A percentile compares a stretch with the other conserved stretches of the same genome.
These are phyloP conservation scores for Stenodema calcarata DNA, from an alignment of 2,888 invertebrate species.

Conservation along the genomic window DNA sequence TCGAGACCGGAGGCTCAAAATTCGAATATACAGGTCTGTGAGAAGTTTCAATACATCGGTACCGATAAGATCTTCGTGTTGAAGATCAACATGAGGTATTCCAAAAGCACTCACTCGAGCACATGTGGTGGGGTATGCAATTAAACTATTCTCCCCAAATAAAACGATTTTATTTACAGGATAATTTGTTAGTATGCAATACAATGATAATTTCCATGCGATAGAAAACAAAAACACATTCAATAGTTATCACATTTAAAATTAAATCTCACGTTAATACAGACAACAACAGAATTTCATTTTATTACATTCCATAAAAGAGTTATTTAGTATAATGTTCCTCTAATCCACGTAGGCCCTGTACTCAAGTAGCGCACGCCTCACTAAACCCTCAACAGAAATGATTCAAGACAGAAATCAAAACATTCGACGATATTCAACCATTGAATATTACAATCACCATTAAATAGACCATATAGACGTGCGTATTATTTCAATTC, in stretches of 20 bases:
- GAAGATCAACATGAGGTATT: too few relatives aligned
- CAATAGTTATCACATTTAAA: not conserved
- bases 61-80: too few relatives aligned
- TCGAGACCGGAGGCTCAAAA: too few relatives aligned
- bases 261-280: not conserved
- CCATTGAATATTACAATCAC: too few relatives aligned
- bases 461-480: not conserved
- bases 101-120: too few relatives aligned
- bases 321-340: not conserved
- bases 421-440: too few relatives aligned
- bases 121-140: too few relatives aligned
- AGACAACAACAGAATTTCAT: not conserved
- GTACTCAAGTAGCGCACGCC: not conserved
- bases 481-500: not conserved
- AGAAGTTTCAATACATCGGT: too few relatives aligned
- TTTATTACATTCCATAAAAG: not conserved
- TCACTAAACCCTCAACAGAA: not conserved
- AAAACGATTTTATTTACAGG: constrained; percentile 14
- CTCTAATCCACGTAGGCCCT: not conserved
- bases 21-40: too few relatives aligned
- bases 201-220: not conserved
- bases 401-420: too few relatives aligned
- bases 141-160: not conserved
- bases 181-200: not conserved
- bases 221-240: not conserved